phyloP scores from a whole-genome alignment of 2,113 vertebrate genomes.

The Cranoglanis bouderius region DNA sequence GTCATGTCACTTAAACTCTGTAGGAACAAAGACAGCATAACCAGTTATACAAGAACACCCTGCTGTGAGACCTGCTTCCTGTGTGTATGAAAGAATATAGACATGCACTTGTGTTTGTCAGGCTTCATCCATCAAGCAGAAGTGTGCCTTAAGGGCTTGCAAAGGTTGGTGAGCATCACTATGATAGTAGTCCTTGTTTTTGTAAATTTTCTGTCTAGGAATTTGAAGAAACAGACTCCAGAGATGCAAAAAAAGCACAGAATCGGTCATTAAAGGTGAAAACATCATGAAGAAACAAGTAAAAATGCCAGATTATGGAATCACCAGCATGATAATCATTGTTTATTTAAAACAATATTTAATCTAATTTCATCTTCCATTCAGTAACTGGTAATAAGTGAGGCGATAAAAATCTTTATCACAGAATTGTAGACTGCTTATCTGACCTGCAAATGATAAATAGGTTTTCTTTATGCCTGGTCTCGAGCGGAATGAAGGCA shows the following conservation, averaged over 20 bases:
- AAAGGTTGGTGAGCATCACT: background rate
- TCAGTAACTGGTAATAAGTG: background rate
- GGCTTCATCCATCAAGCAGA: background rate
- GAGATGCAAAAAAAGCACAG: background rate
- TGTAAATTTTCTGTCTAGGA: background rate
- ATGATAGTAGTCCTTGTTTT: background rate
- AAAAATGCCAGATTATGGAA: background rate
- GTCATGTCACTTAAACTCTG: constrained; percentile 66
- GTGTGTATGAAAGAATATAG: background rate
- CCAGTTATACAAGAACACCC: constrained; percentile 48
- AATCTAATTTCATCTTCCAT: background rate
- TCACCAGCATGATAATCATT: too few species aligned
- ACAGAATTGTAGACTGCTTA: background rate
- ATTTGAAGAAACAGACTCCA: background rate
- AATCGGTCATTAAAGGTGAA: background rate
- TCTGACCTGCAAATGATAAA: constrained; percentile 11
- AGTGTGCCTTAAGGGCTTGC: background rate
- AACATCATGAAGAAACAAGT: background rate
- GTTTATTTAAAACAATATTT: background rate
- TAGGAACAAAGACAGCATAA: constrained; percentile 60
- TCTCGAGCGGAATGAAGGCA: background rate
- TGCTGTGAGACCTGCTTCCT: background rate
- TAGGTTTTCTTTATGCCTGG: constrained; percentile 4
- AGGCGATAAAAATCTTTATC: background rate
- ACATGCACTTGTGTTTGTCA: background rate